Base-by-base conservation (phyloP, 1,140 invertebrate species). In the Acromyrmex charruanus region DNA sequence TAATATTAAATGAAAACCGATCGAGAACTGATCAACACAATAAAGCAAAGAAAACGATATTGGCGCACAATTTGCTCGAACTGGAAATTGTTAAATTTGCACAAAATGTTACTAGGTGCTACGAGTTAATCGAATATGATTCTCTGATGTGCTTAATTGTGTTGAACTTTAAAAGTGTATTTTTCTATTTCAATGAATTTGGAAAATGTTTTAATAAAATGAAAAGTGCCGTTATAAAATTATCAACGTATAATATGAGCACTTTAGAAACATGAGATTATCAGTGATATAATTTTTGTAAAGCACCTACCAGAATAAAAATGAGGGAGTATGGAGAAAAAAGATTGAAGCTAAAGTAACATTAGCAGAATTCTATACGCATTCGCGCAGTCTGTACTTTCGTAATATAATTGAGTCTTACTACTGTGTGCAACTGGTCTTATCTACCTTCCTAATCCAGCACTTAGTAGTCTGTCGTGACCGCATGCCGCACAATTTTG, bases 391-490 rank as follows among this genome's bases (percentile, higher is more conserved):
- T 69, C n/a, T 18, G 49, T 71, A 39, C 49, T 49, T 81, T 39
- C 16, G 61, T 69, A 69, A 80, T 35, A 35, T 81, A 81, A 81
- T 81, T 81, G 77, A 81, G 65, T 68, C 35, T 81, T 71, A 39
- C 28, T 39, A 28, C 51, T 81, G 31, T 81, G 21, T 58, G 77
- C 49, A 55, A 55, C 77, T 35, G 77, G 31, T 81, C 77, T 81
- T 81, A 81, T 81, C 77, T 81, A 71, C 77, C 49, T 55, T n/a
- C 28, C 49, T 81, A 81, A 81, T 81, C 77, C 77, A 14, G 21
- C 21, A 81, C 77, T 81, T 81, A 71, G 77, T 81, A 81, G 77
- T 71, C 77, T 81, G 65, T 81, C 77, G 77, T 81, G 65, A 80
- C 31, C 65, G 77, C 77, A n/a, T 35, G 25, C 77, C 51, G 65